Base-by-base conservation (phyloP, 2,113 vertebrate species). In the Pollimyrus isidori region DNA sequence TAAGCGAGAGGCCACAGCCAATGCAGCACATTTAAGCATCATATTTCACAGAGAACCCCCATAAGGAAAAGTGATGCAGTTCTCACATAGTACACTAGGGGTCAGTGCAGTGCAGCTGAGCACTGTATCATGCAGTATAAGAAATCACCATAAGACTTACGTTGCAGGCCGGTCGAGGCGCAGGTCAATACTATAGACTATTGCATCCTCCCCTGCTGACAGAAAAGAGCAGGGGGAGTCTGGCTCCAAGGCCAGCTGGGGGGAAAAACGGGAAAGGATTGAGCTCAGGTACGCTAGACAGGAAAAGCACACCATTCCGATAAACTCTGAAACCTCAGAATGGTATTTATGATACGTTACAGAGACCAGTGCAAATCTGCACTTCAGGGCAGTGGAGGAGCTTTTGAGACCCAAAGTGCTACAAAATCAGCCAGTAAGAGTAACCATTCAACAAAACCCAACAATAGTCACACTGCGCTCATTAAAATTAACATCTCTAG, bases 191-290 rank as follows among this genome's bases (percentile, higher is more conserved):
- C 97, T 97, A 92, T 97, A 98, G 83, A 99, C 98, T 3, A 99
- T 97, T 0, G 98, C 97, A 50, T 98, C 98, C 92, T 99, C 98
- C 87, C 98, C 98, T n/a, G 98, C 98, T 0, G 98, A 99, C 45
- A 99, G 96, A 92, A 99, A 99, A 65, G 96, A 97, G 95, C 97
- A 99, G n/a, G 97, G 98, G 0, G 98, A 99, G 92, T 99, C 98
- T 45, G 98, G 97, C 91, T 99, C 97, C 84, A 99, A 96, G n/a
- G 98, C 98, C 94, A 99, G 94, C 98, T 99, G 93, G 19, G 88
- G 90, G 5, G 53, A 0, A 21, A 35, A 15, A 11, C 30, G 17
- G 35, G 65, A 39, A 13, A 46, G 35, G 45, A 42, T 3, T 23
- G 52, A 58, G 88, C 50, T 6, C 7, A 4, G 21, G 48, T 6